Evolutionary conservation across 1,140 invertebrate genomes (phyloP), one percentile per base, ranked within the genome.

Genomic region (Eueides isabella): DNA sequence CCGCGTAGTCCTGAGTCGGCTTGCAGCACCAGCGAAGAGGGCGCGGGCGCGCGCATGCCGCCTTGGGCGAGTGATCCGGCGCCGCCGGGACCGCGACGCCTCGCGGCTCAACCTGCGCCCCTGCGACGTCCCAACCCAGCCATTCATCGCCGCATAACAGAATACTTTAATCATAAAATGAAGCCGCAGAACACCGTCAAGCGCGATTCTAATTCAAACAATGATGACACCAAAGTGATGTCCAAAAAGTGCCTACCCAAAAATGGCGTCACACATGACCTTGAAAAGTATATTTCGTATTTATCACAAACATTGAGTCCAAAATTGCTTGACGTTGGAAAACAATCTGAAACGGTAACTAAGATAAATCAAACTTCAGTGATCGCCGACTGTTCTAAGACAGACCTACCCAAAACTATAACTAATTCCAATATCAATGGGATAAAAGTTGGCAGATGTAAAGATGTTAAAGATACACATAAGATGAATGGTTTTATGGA

Each of bases 121-220:
- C 89, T 83, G 80, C 93, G 83, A 81, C 92, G 88, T 67, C 85
- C 82, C 75, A 88, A 85, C 71, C 86, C 82, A 67, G 78, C 81
- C 71, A 71, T 78, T 62, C 87, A 87, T 65, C 90, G 87, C 77
- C 88, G 91, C 85, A 97, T 97, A 80, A 97, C 97, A 1, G 96
- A 97, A 81, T 97, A 96, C 85, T 97, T 97, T 80, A 97, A 96
- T 80, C 95, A 96, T 3, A 96, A 97, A 86, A 96, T 96, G 88
- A 97, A 97, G 87, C 94, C 96, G 11, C 94, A 95, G 80, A 94
- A 93, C 76, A 90, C 88, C 63, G 70, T 93, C 75, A 93, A 93
- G 85, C 82, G 90, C n/a, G 92, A 94, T 61, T 77, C 86, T 55
- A 79, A 82, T 70, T 75, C 79, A 9, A 75, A 41, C 68, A 87